Base-by-base conservation (phyloP, 2,797 vertebrate genomes). In the Tragopan temminckii region DNA sequence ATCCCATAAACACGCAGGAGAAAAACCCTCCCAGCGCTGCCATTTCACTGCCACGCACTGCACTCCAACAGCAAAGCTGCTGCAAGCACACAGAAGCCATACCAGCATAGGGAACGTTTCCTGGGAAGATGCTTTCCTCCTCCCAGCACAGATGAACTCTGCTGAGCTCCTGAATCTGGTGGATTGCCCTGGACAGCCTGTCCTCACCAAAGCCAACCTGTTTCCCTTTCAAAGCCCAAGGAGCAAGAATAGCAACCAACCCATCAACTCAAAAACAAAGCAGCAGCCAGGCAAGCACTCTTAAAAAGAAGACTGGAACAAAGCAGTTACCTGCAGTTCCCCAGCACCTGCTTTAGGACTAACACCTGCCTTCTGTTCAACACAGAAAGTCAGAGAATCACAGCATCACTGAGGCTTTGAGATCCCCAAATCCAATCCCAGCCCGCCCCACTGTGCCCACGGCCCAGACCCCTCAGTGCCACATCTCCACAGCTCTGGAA, bases 31-130 rank as follows among this genome's bases (percentile, higher is more conserved):
- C 84, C 77, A 59, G 59, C 1, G 40, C 81, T 71, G 76, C 52
- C 62, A 86, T 88, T 88, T 45, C 3, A 0, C 80, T 94, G 89
- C 57, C 89, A 88, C 74, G 13, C 5, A 0, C 0, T 57, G 84
- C 77, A 64, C 18, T 29, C 5, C 0, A 71, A 15, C 8, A 33
- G 50, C 1, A 23, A 50, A 71, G 58, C 48, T 15, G 15, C 53
- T 48, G 59, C 0, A 12, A 67, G 31, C 59, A 8, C 35, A 8
- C 63, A 74, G 57, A 29, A 83, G 21, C 48, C 52, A 7, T 20
- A 40, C 48, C 79, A 24, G 23, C 2, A 19, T 0, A n/a, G 45
- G 5, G n/a, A 62, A 13, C 35, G 0, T 3, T 3, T 64, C 31
- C 1, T 1, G 36, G 31, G 12, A 71, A 80, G 72, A 25, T 2